phyloP scores from a whole-genome alignment of 2,797 vertebrate species.

The Ctenosaura bakeri region DNA sequence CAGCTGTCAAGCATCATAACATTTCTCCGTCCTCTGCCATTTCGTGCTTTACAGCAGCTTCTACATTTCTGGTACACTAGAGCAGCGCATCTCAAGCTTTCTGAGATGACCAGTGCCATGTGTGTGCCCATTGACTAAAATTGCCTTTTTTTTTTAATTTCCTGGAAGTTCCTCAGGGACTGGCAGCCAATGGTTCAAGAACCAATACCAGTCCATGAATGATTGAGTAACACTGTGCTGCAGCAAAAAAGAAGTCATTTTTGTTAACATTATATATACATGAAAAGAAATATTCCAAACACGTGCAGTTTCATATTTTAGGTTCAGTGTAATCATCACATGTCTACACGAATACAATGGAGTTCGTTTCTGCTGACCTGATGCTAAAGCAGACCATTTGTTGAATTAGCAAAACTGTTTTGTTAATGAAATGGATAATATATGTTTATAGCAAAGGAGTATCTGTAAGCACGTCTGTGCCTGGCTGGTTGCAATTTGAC shows the following conservation, averaged over 20 bases:
- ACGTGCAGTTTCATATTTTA: background rate
- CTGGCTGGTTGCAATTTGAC: background rate
- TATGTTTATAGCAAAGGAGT: background rate
- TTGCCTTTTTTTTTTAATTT: too few relatives aligned
- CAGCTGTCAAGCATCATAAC: background rate
- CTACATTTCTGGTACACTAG: background rate
- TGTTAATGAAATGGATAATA: background rate
- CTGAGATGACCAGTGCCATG: too few relatives aligned
- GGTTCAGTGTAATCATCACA: background rate
- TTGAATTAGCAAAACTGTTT: background rate
- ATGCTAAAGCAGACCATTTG: background rate
- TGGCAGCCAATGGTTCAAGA: too few relatives aligned
- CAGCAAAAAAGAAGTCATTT: background rate
- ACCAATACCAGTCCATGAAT: too few relatives aligned
- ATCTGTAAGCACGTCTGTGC: background rate
- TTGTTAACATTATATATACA: background rate
- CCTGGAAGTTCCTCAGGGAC: too few relatives aligned
- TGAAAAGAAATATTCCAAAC: background rate
- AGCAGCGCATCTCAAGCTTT: too few relatives aligned
- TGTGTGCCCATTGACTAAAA: too few relatives aligned
- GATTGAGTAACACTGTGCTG: too few relatives aligned
- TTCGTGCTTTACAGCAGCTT: background rate
- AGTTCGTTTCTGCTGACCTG: background rate
- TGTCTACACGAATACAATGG: background rate
- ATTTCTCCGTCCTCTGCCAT: background rate